Evolutionary conservation across 2,888 invertebrate genomes (phyloP).

Genomic region (Lochmaea capreae): DNA sequence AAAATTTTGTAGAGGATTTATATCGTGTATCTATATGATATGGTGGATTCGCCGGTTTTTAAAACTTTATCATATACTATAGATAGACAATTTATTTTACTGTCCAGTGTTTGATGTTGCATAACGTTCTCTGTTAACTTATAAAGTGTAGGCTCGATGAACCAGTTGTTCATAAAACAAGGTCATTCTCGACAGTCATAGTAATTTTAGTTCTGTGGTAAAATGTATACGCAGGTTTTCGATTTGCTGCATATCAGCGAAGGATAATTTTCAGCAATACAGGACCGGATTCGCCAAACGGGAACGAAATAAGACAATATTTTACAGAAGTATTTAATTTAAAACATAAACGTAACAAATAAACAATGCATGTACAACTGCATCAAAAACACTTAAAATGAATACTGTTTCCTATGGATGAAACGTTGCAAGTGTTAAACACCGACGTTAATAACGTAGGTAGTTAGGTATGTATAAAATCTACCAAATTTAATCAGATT

Average conservation of each 20-base stretch:
- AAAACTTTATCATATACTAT: not conserved
- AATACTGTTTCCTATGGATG: no score
- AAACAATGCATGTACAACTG: not conserved
- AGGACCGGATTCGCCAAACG: not conserved
- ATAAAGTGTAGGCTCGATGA: no score
- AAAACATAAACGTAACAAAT: not conserved
- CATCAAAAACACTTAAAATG: not conserved
- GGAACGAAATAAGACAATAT: not conserved
- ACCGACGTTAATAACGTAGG: no score
- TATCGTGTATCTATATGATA: not conserved
- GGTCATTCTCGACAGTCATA: not conserved
- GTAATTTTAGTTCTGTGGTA: not conserved
- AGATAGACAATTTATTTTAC: not conserved
- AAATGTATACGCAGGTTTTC: not conserved
- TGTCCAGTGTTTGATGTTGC: not conserved
- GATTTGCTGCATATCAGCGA: no score
- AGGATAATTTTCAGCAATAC: not conserved
- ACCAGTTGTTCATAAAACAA: no score
- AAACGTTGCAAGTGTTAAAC: no score
- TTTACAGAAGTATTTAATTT: constrained; percentile 1
- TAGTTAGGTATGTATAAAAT: no score
- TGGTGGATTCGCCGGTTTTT: not conserved
- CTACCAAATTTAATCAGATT: no score
- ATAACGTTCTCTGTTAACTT: no score
- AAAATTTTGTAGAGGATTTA: not conserved